These are phyloP conservation scores for Aricia artaxerxes DNA, from an alignment of 2,888 invertebrate species.

Conservation along the genomic window DNA sequence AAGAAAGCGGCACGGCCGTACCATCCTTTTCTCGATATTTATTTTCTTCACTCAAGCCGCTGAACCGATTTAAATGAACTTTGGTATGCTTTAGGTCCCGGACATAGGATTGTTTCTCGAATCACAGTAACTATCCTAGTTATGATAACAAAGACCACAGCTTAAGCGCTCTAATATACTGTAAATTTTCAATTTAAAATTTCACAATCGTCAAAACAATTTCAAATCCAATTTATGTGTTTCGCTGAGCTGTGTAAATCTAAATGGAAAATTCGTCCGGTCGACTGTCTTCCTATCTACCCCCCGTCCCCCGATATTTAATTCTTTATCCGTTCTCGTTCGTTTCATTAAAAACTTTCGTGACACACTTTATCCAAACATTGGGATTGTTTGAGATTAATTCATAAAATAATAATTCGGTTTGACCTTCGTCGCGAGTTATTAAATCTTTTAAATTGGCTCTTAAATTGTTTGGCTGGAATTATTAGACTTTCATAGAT, in stretches of 20 bases:
- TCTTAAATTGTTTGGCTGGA: not conserved
- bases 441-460: not conserved
- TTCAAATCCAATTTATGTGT: conserved; percentile 41
- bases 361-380: conserved; percentile 6
- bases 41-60: too few species aligned
- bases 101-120: too few species aligned
- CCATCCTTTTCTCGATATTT: too few species aligned
- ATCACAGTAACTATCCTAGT: too few species aligned
- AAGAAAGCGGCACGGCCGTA: too few species aligned
- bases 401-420: not conserved
- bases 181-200: conserved; percentile 27
- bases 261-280: conserved; percentile 53
- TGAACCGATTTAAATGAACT: too few species aligned
- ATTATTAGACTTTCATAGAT: not conserved
- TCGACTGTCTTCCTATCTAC: conserved; percentile 46
- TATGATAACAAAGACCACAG: too few species aligned
- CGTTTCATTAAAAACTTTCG: conserved; percentile 31
- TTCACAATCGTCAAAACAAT: conserved; percentile 37
- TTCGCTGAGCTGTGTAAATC: conserved; percentile 47
- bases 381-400: not conserved
- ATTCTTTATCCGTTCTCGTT: conserved; percentile 43
- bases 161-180: too few species aligned
- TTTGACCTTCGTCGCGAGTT: not conserved
- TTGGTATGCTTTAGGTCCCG: too few species aligned
- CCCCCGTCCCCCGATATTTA: conserved; percentile 47